Percentiles rank a stretch among this genome's conserved stretches.
phyloP scores from a whole-genome alignment of 35 echinoderm and acorn worm genomes.

The Heliocidaris erythrogramma region DNA sequence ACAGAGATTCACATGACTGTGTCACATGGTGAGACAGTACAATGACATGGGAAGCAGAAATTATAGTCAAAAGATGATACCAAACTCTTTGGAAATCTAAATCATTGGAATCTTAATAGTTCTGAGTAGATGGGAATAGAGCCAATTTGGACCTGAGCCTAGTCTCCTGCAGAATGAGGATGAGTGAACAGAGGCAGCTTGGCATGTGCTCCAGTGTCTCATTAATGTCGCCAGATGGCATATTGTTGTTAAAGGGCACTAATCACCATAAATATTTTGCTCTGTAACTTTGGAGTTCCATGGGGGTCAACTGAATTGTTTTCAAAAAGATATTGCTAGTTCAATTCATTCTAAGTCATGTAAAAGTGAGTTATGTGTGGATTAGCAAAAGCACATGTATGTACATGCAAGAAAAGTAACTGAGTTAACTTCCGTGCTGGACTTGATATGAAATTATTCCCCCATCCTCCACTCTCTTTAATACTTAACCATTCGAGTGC shows the following conservation, averaged over 20 bases:
- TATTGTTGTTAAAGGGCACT: neutral
- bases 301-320: no score
- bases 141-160: neutral
- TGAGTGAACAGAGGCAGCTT: neutral
- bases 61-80: neutral
- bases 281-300: no score
- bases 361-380: no score
- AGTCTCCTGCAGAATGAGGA: neutral
- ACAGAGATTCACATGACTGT: neutral
- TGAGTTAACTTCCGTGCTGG: no score
- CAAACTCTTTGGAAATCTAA: neutral
- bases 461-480: no score
- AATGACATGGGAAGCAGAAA: neutral
- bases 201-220: neutral
- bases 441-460: no score
- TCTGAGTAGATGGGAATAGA: neutral
- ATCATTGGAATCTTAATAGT: neutral
- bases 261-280: no score
- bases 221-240: neutral
- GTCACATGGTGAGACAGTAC: neutral
- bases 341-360: no score
- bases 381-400: no score
- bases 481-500: no score
- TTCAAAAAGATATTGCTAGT: no score
- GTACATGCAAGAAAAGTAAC: no score